A percentile compares a stretch with the other conserved stretches of the same genome.
phyloP scores from a whole-genome alignment of 92 coral and sea anemone genomes.

The Bergia sp. region DNA sequence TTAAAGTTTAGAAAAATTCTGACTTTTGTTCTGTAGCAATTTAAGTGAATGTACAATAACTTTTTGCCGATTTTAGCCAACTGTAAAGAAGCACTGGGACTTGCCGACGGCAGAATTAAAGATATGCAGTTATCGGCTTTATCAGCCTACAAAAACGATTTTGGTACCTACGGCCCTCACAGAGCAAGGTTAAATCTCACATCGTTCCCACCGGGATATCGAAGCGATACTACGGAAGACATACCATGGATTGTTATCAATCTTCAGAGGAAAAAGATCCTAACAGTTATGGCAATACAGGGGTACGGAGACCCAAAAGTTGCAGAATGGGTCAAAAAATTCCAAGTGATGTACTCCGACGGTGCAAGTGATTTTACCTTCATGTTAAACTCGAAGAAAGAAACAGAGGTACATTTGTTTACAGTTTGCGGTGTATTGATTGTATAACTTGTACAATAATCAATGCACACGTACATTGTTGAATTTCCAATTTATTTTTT shows the following conservation, averaged over 20 bases:
- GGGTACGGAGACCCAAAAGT: conserved; percentile 75
- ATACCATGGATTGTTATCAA: conserved; percentile 77
- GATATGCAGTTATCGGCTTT: conserved; percentile 73
- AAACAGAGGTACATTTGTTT: conserved; percentile 11
- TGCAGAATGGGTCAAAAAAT: conserved; percentile 70
- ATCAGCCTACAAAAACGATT: conserved; percentile 70
- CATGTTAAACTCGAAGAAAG: conserved; percentile 30
- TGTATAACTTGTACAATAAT: not conserved
- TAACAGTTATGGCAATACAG: conserved; percentile 81
- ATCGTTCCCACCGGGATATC: conserved; percentile 81
- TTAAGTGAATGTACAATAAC: not conserved
- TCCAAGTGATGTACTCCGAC: conserved; percentile 73
- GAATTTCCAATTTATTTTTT: no score
- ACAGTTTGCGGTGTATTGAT: not conserved
- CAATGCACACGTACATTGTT: not conserved
- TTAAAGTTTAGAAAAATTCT: not conserved
- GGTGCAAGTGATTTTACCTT: conserved; percentile 31
- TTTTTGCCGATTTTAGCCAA: conserved; percentile 57
- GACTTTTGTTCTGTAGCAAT: not conserved
- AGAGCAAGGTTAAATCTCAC: conserved; percentile 79
- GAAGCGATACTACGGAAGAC: conserved; percentile 58
- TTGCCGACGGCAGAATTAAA: conserved; percentile 63
- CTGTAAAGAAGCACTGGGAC: conserved; percentile 73
- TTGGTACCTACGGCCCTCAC: conserved; percentile 78
- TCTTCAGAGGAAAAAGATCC: conserved; percentile 63